A percentile compares a stretch with the other conserved stretches of the same genome.
phyloP scores from a whole-genome alignment of 2,113 vertebrate species.

The Stercorarius parasiticus region DNA sequence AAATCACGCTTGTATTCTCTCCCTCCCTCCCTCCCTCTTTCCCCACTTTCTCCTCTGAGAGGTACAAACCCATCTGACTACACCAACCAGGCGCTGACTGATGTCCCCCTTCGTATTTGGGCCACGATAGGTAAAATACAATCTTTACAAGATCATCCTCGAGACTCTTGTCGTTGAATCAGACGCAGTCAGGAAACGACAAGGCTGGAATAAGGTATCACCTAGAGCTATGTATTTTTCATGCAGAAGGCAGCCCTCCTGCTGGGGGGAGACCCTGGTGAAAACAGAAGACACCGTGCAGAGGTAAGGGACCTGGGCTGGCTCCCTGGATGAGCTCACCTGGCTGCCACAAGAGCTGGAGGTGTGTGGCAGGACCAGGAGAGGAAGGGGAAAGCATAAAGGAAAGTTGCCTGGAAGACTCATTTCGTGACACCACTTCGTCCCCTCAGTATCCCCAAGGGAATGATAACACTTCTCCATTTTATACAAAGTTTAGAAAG shows the following conservation, averaged over 20 bases:
- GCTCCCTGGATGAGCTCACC: neutral
- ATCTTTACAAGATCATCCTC: neutral
- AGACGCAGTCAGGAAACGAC: neutral
- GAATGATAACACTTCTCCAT: neutral
- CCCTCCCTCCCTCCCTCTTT: neutral
- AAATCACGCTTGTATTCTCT: neutral
- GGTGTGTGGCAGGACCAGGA: neutral
- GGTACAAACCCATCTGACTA: neutral
- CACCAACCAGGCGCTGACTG: neutral
- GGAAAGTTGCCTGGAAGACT: neutral
- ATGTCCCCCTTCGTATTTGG: neutral
- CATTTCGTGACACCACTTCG: neutral
- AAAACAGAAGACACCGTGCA: neutral
- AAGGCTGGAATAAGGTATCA: neutral
- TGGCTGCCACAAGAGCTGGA: fast-evolving
- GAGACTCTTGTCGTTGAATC: neutral
- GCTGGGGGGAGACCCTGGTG: neutral
- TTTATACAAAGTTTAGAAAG: neutral
- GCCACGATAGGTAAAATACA: neutral
- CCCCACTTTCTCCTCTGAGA: neutral
- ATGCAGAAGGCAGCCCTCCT: neutral
- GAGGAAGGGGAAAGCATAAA: neutral
- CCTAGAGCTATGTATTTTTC: neutral
- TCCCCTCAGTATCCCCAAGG: neutral
- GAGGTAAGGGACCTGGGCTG: neutral